phyloP scores from a whole-genome alignment of 2,888 invertebrate genomes.

The Erebia epiphron region DNA sequence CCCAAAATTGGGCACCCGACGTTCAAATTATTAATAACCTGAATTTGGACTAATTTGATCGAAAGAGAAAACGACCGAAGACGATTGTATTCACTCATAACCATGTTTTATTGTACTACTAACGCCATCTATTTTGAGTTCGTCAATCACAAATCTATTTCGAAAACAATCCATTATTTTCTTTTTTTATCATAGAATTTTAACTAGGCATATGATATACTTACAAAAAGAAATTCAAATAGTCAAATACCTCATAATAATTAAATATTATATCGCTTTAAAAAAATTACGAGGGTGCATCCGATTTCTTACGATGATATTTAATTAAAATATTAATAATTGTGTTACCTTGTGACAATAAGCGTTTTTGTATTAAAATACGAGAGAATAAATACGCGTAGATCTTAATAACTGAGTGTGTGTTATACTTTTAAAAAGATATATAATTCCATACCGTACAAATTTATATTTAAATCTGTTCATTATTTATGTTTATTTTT shows the following conservation, averaged over 20 bases:
- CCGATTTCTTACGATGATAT: constrained; percentile 16
- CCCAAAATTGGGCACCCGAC: too few species aligned
- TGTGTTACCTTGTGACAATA: constrained; percentile 72
- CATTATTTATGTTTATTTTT: constrained; percentile 57
- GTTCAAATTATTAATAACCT: too few species aligned
- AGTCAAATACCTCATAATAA: constrained; percentile 13
- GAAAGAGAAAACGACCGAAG: too few species aligned
- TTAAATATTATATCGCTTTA: neutral
- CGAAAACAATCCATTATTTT: too few species aligned
- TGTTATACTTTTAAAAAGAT: constrained; percentile 45
- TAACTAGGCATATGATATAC: too few species aligned
- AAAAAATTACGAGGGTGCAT: neutral
- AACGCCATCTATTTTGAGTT: too few species aligned
- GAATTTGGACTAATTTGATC: too few species aligned
- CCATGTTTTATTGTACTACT: too few species aligned
- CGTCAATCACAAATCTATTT: too few species aligned
- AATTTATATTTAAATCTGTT: constrained; percentile 51
- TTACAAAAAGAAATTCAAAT: neutral
- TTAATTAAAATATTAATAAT: constrained; percentile 40
- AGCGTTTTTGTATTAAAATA: constrained; percentile 64
- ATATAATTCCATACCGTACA: constrained; percentile 58
- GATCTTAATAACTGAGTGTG: constrained; percentile 53
- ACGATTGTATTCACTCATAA: too few species aligned
- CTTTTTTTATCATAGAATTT: too few species aligned
- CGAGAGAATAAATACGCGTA: constrained; percentile 36